phyloP scores from a whole-genome alignment of 1,140 invertebrate species.

The Mylabris phalerata region DNA sequence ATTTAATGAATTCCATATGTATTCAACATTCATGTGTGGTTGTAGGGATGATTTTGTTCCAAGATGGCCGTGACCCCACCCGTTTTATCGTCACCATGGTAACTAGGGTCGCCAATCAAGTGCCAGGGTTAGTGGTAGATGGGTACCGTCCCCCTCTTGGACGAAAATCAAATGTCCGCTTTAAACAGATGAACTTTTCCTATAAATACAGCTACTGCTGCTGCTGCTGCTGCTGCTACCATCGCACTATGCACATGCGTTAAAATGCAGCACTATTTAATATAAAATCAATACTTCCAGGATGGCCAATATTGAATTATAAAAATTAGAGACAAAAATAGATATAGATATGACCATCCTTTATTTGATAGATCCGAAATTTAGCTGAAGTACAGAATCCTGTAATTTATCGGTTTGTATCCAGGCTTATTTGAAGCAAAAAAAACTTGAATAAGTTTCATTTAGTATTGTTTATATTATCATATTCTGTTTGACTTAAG shows the following conservation, averaged over 20 bases:
- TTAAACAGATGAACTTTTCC: constrained; percentile 11
- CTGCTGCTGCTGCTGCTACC: too few species aligned
- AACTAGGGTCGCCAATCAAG: constrained; percentile 34
- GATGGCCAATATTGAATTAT: too few species aligned
- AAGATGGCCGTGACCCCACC: constrained; percentile 38
- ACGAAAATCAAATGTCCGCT: background rate
- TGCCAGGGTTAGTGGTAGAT: constrained; percentile 22
- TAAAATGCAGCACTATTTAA: constrained; percentile 22
- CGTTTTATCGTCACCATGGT: constrained; percentile 33
- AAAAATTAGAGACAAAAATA: too few species aligned
- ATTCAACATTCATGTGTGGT: too few species aligned
- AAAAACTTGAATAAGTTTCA: background rate
- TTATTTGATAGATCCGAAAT: too few species aligned
- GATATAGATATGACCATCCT: too few species aligned
- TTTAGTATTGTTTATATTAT: too few species aligned
- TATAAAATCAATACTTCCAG: constrained; percentile 33
- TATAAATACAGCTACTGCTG: background rate
- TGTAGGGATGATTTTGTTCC: constrained; percentile 24
- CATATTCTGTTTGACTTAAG: too few species aligned
- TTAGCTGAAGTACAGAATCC: too few species aligned
- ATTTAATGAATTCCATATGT: too few species aligned
- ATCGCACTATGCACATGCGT: constrained; percentile 29
- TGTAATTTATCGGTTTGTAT: too few species aligned
- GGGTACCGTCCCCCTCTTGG: constrained; percentile 2
- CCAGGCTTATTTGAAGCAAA: background rate